A percentile compares a stretch with the other conserved stretches of the same genome.
Evolutionary conservation across 2,797 vertebrate species (phyloP).

Genomic region (Pseudochirops cupreus): DNA sequence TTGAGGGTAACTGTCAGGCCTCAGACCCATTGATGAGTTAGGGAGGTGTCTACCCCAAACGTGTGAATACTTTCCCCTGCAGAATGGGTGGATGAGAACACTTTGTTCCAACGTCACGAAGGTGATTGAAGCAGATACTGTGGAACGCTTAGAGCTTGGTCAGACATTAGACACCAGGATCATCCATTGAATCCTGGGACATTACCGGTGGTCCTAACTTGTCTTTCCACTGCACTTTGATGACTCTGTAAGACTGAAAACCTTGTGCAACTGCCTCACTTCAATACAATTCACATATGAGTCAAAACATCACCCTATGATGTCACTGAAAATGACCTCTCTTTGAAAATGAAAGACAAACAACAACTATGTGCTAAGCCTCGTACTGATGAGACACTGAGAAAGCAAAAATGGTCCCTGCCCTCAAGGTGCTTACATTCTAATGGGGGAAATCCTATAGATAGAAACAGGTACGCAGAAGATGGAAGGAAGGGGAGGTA

Average conservation of each 20-base stretch:
- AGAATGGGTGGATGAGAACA: not conserved
- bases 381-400: not conserved
- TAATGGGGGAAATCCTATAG: not conserved
- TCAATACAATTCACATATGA: not conserved
- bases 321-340: not conserved
- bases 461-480: not conserved
- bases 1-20: not conserved
- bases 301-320: not conserved
- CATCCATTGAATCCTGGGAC: not conserved
- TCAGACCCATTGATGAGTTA: not conserved
- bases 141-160: not conserved
- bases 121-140: not conserved
- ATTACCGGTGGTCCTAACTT: not conserved
- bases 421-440: not conserved
- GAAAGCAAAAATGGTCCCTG: not conserved
- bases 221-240: not conserved
- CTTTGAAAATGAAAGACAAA: not conserved
- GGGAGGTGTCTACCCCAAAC: not conserved
- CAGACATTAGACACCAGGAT: not conserved
- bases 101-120: not conserved
- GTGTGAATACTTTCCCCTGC: not conserved
- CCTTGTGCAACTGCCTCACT: not conserved
- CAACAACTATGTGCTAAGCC: not conserved
- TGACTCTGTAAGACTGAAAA: not conserved
- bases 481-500: not conserved